Conservation (phyloP, 2,113 vertebrate genomes). For the Bungarus multicinctus region DNA sequence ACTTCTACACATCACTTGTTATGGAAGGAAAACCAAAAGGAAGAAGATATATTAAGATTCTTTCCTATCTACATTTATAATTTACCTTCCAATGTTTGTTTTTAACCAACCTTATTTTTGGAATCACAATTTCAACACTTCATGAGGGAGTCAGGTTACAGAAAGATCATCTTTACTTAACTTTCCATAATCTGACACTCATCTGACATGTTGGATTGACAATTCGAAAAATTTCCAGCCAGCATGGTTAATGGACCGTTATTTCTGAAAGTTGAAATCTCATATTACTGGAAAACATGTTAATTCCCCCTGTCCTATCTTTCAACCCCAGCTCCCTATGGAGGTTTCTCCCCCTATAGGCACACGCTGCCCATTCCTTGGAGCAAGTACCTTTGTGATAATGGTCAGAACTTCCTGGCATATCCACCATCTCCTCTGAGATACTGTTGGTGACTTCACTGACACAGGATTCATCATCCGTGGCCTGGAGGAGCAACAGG, state of each 20-base stretch:
- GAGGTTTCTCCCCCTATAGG: neutral
- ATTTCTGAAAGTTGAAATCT: neutral
- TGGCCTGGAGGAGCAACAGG: constrained; percentile 63
- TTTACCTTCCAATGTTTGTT: neutral
- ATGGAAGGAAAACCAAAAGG: neutral
- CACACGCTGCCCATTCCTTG: neutral
- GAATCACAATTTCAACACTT: neutral
- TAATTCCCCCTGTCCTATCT: neutral
- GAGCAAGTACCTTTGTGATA: constrained; percentile 57
- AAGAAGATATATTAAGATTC: neutral
- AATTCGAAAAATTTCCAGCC: neutral
- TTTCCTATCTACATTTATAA: neutral
- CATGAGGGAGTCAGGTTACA: neutral
- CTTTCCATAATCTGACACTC: neutral
- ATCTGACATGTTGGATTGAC: neutral
- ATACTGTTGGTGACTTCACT: constrained; percentile 83
- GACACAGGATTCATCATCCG: constrained; percentile 81
- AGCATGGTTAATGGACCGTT: neutral
- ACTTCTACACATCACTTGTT: neutral
- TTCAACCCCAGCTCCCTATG: neutral
- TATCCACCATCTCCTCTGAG: constrained; percentile 76
- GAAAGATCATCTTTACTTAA: neutral
- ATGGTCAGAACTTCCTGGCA: constrained; percentile 42
- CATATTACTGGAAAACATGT: neutral
- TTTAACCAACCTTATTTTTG: neutral